Conservation (phyloP, 2,888 invertebrate species). For the Hyalella azteca region DNA sequence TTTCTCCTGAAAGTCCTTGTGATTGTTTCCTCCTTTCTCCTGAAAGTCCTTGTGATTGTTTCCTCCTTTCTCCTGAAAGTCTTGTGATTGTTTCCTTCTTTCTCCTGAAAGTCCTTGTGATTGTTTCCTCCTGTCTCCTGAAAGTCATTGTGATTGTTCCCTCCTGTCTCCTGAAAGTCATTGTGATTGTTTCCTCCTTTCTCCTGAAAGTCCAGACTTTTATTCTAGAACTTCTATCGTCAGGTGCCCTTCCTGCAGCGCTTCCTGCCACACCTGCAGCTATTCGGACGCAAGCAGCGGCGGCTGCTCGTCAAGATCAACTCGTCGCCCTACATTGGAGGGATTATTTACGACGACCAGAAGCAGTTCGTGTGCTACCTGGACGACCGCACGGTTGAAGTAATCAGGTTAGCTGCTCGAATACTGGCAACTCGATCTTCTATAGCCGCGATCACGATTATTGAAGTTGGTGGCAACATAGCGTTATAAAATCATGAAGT, state of each 20-base stretch:
- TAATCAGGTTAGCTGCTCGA: conserved; percentile 36
- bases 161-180: no score
- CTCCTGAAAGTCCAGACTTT: no score
- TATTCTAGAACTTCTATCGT: no score
- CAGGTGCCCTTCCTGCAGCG: conserved; percentile 16
- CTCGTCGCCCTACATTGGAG: conserved; percentile 35
- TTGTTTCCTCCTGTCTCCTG: no score
- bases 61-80: no score
- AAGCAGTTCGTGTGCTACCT: conserved; percentile 22
- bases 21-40: no score
- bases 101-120: no score
- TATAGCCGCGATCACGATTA: neutral
- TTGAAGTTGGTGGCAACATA: neutral
- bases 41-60: no score
- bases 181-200: no score
- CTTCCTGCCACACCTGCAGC: conserved; percentile 38
- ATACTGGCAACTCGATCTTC: neutral
- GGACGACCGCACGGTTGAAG: conserved; percentile 27
- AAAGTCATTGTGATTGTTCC: no score
- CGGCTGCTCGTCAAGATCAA: conserved; percentile 47
- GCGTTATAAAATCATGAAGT: neutral
- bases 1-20: no score
- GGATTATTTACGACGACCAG: conserved; percentile 37
- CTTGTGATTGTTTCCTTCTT: no score
- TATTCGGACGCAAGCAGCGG: conserved; percentile 1